Evolutionary conservation across 1,140 invertebrate species (phyloP), one percentile per base, ranked within the genome.

Genomic region (Bombus sibiricus): DNA sequence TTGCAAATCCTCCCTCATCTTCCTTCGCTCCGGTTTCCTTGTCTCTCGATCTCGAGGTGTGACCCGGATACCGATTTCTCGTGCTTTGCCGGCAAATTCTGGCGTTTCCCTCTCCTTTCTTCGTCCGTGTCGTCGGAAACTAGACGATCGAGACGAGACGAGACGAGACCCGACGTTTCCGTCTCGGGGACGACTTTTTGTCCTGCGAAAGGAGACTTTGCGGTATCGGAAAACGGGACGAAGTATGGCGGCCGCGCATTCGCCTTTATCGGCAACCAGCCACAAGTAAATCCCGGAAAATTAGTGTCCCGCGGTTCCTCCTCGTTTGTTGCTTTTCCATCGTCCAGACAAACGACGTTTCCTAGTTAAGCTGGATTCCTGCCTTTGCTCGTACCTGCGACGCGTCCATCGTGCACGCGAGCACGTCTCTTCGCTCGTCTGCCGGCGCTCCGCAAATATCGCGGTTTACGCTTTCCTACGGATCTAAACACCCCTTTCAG

Each of bases 241-340:
- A 71, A 77, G 53, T 25, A 68, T 22, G 37, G 47, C 73, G 32
- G 4, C 8, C 5, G 37, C 53, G n/a, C 22, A 0, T 47, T 69
- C 43, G 81, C 85, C 62, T 71, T 87, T 89, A 89, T 87, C 84
- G 85, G 57, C 62, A 79, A 82, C 53, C 68, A 77, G 73, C 79
- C 66, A 75, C 43, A 39, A 83, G 89, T 84, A 86, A 90, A 90
- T 90, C 88, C 83, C 62, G 37, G 85, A 86, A 90, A 90, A 90
- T 90, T 90, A 90, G 89, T 79, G 88, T 87, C 68, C 59, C 68
- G 77, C 47, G 77, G 53, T 76, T 78, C 69, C 77, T 76, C 75
- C 79, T 62, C 62, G 59, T 86, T 88, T 62, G 80, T 86, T 83
- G 80, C 74, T 89, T 39, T 57, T 34, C 81, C 53, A n/a, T 1